Conservation (phyloP, 2,113 vertebrate species). For the Glareola pratincola region DNA sequence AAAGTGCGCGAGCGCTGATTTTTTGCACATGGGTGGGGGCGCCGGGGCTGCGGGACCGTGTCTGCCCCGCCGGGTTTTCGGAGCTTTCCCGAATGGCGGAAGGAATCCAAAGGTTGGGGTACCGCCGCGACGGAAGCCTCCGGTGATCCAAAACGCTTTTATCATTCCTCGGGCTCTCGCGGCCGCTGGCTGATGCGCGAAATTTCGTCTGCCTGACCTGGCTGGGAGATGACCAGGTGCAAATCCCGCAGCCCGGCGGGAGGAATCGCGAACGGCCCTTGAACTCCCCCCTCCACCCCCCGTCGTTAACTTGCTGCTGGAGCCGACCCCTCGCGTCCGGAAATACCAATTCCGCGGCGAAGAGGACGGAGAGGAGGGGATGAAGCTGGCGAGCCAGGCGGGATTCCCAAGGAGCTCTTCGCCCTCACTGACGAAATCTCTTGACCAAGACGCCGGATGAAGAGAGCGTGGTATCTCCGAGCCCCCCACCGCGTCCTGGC, state of each 20-base stretch:
- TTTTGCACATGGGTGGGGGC: too few relatives aligned
- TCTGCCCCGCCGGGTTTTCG: background rate
- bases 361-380: background rate
- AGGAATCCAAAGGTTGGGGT: background rate
- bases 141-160: background rate
- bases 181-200: background rate
- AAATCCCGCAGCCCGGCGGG: background rate
- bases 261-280: background rate
- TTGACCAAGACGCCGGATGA: background rate
- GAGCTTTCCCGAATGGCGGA: background rate
- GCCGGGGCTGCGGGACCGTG: rapidly evolving
- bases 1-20: background rate
- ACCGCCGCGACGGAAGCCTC: background rate
- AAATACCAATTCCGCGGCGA: background rate
- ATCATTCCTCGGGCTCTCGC: background rate
- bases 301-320: background rate
- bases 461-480: background rate
- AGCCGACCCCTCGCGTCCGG: rapidly evolving
- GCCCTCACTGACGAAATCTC: background rate
- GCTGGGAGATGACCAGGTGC: background rate
- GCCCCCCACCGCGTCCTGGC: rapidly evolving
- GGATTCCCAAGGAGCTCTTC: background rate
- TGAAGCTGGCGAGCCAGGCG: background rate
- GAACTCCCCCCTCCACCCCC: rapidly evolving
- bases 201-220: background rate